Evolutionary conservation across 2,797 vertebrate species (phyloP), one percentile per base, ranked within the genome.

Genomic region (Liparis tanakae): DNA sequence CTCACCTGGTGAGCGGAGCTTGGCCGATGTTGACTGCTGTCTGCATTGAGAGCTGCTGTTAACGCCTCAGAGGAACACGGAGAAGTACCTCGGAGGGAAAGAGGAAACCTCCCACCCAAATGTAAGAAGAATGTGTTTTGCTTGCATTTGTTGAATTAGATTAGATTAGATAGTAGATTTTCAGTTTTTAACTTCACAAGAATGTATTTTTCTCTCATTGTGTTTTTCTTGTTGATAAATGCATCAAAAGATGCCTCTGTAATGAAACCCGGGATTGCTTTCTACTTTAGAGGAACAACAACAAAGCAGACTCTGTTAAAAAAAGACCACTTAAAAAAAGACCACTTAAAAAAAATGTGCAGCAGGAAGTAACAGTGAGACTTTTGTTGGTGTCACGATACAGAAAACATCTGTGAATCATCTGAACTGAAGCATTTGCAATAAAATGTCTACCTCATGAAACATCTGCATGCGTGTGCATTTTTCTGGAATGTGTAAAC

Each of bases 1-100:
- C 37, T 60, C 20, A 60, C 37, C 58, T 60, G 58, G 20, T 60
- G 58, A 39, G 5, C 7, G 58, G 58, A 60, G 20, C 20, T 17
- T 41, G 58, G 17, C 20, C 17, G 20, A 25, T 41, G 37, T 22
- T 4, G 22, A 60, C 37, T 15, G 58, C 20, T 25, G n/a, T 60
- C 7, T 60, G 37, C 37, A 9, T 0, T 9, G n/a, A 7, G 37
- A 41, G 37, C 58, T 14, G 13, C 58, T 60, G 39, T 58, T 58
- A 37, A 37, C 13, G 55, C 51, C 48, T 1, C 51, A 12, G 12
- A 53, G 51, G n/a, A 10, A 7, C 10, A 37, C 6, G 0, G 34
- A 56, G 33, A 18, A 20, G 18, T 57, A 10, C 34, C 20, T 0
- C 37, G 6, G 25, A 30, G 36, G 33, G 18, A 12, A 14, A 58